Base-by-base conservation (phyloP, 2,888 invertebrate genomes). In the Rhagonycha fulva region DNA sequence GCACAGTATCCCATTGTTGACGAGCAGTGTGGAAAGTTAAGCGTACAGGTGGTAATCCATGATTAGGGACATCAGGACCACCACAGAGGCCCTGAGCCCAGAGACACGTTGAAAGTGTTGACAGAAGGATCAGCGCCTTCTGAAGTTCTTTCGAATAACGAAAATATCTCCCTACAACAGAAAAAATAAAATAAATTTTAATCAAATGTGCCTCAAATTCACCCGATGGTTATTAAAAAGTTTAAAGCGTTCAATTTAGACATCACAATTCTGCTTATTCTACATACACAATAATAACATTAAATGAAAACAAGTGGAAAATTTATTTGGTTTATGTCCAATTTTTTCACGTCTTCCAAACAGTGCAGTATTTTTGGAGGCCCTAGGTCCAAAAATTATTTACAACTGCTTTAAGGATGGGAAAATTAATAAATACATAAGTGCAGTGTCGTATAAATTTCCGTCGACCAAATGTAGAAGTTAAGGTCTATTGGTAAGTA, bases 1-100 rank as follows among this genome's bases (percentile, higher is more conserved):
- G 83, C 84, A 84, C 88, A 84, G 86, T 86, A 82, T 85, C 88
- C 88, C 84, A 89, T 81, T 85, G 85, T 80, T 89, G 85, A 81
- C 86, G 85, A 76, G 84, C 83, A 73, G 87, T 91, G 90, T 84
- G 90, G 89, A 82, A 87, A 81, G 86, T 84, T 77, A 87, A 85
- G 84, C 87, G 86, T 83, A 85, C 80, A 68, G 85, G 85, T 82
- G 87, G 86, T 85, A 86, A 84, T 79, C 82, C 82, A 66, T 93
- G 93, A 92, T 93, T 95, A 95, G 97, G 97, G 93, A 93, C 98
- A 98, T 98, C 98, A 98, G 98, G 98, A 98, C 95, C 97, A 98
- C 96, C 96, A 98, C 98, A 95, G 98, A 97, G 98, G 98, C 97
- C 97, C 97, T 92, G 96, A 95, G 89, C 97, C 97, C 95, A 98